Evolutionary conservation across 2,888 invertebrate species (phyloP).

Genomic region (Steinernema hermaphroditum): DNA sequence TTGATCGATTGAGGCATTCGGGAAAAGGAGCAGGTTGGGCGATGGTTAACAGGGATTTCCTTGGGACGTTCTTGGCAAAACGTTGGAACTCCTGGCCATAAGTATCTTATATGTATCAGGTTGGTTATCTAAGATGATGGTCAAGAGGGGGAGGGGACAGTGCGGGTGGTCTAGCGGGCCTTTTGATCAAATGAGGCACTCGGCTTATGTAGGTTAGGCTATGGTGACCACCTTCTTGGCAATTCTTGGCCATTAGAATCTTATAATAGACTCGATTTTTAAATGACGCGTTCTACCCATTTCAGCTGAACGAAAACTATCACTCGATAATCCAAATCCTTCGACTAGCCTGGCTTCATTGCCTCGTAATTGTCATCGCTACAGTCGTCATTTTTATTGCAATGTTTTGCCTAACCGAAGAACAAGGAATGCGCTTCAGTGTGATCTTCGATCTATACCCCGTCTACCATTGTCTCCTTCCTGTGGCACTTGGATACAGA

Average conservation of each 20-base stretch:
- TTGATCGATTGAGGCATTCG: not conserved
- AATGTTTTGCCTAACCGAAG: not conserved
- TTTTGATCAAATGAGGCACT: too few relatives aligned
- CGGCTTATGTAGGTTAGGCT: too few relatives aligned
- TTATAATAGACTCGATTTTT: not conserved
- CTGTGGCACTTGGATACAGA: not conserved
- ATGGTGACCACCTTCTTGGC: too few relatives aligned
- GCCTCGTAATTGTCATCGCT: not conserved
- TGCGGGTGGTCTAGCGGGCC: too few relatives aligned
- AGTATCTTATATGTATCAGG: too few relatives aligned
- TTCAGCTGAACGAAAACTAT: slow-evolving; percentile 9
- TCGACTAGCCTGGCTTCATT: not conserved
- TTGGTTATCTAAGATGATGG: too few relatives aligned
- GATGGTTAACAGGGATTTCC: too few relatives aligned
- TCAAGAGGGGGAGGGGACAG: too few relatives aligned
- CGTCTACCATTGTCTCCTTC: not conserved
- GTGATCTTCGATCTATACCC: not conserved
- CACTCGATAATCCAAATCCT: not conserved
- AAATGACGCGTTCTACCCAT: not conserved
- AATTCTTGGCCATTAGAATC: not conserved
- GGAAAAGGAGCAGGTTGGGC: not conserved
- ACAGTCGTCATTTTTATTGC: not conserved
- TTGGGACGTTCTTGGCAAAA: too few relatives aligned
- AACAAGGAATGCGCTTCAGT: not conserved
- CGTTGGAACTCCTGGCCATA: too few relatives aligned